Base-by-base conservation (phyloP, 2,797 vertebrate species). In the Cottoperca gobio region DNA sequence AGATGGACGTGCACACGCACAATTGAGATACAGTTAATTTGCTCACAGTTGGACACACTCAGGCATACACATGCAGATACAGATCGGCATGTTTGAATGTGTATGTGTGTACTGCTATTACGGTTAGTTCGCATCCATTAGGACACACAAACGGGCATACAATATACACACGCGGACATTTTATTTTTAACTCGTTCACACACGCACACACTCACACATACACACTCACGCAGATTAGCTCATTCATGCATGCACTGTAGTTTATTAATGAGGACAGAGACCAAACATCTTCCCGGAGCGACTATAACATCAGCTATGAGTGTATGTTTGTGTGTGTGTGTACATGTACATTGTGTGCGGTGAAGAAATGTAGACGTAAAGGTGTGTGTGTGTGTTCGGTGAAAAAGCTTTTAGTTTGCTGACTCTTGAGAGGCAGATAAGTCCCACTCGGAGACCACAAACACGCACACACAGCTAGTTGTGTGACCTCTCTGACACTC, bases 261-360 rank as follows among this genome's bases (percentile, higher is more conserved):
- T 85, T 92, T 90, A 86, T 91, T 89, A 83, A 90, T 85, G 87
- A 90, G 76, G 78, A 78, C 46, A 73, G 63, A 86, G 73, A 77
- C 54, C 57, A 63, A 71, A 69, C 63, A 50, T 76, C 63, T 43
- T 78, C 37, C 45, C 46, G 49, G 53, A 60, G 26, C 0, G 9
- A 28, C 46, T 46, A 2, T 16, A 50, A 14, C 74, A 76, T 74
- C 19, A 53, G 7, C 58, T 67, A 45, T 26, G 63, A 14, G 37
- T 76, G 53, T 40, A 3, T 70, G 37, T 70, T 8, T 72, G 61
- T 60, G 35, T 54, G 23, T 64, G 40, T 62, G 55, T 24, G 46
- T 49, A 19, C 40, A 54, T 70, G 60, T 66, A 24, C 9, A 5
- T 0, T 24, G 42, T 67, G 46, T 70, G 73, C 13, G 4, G 19